These are phyloP conservation scores for Ictalurus furcatus DNA, from an alignment of 2,113 vertebrate genomes.

Conservation along the genomic window DNA sequence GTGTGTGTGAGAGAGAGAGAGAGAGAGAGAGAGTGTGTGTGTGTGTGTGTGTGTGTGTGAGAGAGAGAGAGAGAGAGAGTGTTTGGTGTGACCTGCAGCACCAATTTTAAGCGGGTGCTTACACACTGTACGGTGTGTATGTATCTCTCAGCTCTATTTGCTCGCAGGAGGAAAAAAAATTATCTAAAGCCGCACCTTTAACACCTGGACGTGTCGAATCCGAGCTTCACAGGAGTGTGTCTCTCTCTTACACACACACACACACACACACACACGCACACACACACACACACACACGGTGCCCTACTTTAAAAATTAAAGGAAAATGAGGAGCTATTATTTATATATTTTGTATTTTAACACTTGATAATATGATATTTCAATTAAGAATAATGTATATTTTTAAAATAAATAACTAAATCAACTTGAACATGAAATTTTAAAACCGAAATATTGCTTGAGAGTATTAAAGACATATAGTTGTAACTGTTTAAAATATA, in stretches of 20 bases:
- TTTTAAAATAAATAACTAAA: too few species aligned
- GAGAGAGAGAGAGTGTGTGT: not conserved
- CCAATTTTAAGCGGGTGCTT: not conserved
- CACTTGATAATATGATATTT: too few species aligned
- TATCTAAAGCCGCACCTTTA: conserved; percentile 6
- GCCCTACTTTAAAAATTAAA: not conserved
- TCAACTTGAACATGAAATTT: too few species aligned
- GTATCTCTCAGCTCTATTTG: not conserved
- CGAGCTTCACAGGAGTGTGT: not conserved
- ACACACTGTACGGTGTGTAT: not conserved
- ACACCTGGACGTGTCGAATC: conserved; percentile 8
- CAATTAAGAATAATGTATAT: not conserved
- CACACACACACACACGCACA: not conserved
- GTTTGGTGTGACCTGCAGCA: not conserved
- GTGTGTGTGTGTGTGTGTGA: not conserved
- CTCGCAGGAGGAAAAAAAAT: conserved; percentile 5
- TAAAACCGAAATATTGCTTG: too few species aligned
- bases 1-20: not conserved
- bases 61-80: not conserved
- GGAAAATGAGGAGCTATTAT: not conserved
- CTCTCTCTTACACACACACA: not conserved
- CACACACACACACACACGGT: not conserved
- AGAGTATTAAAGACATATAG: too few species aligned
- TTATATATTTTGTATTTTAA: not conserved
- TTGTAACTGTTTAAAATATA: not conserved